phyloP scores from a whole-genome alignment of 2,113 vertebrate genomes.

The Plotosus lineatus region DNA sequence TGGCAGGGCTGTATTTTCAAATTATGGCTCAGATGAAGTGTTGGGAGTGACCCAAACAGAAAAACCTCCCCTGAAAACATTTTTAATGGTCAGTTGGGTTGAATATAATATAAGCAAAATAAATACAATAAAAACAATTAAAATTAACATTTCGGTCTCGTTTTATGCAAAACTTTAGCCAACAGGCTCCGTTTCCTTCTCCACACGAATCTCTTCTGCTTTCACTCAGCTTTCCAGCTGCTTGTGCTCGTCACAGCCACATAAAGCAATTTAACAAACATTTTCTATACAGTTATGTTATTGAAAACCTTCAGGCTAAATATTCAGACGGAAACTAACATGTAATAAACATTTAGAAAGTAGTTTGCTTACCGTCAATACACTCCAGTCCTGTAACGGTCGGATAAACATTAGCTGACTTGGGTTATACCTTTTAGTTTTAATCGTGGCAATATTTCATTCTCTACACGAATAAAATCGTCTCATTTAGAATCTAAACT shows the following conservation, averaged over 20 bases:
- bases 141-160: too few species aligned
- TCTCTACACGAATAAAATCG: neutral
- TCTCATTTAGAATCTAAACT: neutral
- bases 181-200: neutral
- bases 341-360: neutral
- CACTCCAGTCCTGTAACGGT: neutral
- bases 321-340: neutral
- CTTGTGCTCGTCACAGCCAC: neutral
- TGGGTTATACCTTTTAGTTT: neutral
- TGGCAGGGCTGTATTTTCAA: neutral
- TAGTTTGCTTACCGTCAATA: neutral
- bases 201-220: too few species aligned
- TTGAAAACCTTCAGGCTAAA: neutral
- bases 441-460: neutral
- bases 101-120: neutral
- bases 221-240: slow-evolving; percentile 19
- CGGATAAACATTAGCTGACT: slow-evolving; percentile 20
- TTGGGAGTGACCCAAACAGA: neutral
- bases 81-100: neutral
- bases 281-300: neutral
- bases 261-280: neutral
- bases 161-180: neutral
- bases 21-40: neutral
- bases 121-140: neutral
- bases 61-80: neutral